Evolutionary conservation across 1,140 invertebrate genomes (phyloP), one percentile per base, ranked within the genome.

Genomic region (Asobara japonica): DNA sequence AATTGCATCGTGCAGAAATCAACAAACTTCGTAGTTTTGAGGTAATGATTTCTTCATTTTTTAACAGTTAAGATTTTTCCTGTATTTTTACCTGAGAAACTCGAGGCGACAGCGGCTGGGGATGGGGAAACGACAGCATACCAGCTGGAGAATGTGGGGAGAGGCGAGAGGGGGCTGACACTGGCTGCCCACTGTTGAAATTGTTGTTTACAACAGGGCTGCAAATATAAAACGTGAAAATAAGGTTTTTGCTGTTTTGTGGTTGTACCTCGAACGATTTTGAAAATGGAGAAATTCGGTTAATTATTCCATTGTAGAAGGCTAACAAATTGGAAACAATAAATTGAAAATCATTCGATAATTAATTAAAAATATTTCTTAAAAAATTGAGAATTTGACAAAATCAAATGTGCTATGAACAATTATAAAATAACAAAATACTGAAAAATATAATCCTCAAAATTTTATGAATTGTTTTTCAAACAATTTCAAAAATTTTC

Each of bases 141-240:
- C 77, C 78, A 61, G 81, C 84, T 36, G 86, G 84, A 38, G 86
- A 86, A 70, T 88, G 86, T 38, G 86, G 86, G 36, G 86, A 88
- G 25, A 88, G 78, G 70, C 85, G 83, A 27, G 85, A 76, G 33
- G 81, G 79, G 29, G 84, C 82, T 7, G 80, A 81, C 36, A 84
- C 83, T 84, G 85, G 86, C 75, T 87, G 85, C 70, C 84, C 84
- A 79, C 79, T 85, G 76, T 83, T 85, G 48, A 86, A 87, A 77
- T 83, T 86, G 74, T 84, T 87, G 77, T 83, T 88, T 74, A 85
- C 85, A 73, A 84, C 79, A 61, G 81, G 70, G 69, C 84, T 86
- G 65, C 67, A 81, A 82, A 72, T 77, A 72, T 56, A 22, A 41
- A 64, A 60, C 56, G 13, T 38, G 6, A 3, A 64, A 4, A 60